Percentiles rank a stretch among this genome's conserved stretches.
Conservation (phyloP, 1,140 invertebrate genomes). For the Nylanderia fulva region DNA sequence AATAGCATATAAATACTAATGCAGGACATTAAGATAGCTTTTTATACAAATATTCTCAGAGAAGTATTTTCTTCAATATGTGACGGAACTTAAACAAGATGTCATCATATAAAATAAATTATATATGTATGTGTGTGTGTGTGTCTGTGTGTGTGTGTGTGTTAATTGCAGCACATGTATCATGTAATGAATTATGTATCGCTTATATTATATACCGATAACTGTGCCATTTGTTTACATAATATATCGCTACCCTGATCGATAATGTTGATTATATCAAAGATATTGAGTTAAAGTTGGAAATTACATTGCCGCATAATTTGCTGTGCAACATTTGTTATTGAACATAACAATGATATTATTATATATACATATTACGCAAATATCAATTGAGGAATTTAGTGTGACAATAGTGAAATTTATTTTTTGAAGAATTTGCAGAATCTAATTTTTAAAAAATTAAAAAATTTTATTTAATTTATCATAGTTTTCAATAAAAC, state of each 20-base stretch:
- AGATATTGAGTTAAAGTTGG: slow-evolving; percentile 37
- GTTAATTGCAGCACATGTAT: neutral
- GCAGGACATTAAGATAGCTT: neutral
- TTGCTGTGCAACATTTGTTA: slow-evolving; percentile 10
- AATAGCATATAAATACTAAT: neutral
- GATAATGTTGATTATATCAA: slow-evolving; percentile 41
- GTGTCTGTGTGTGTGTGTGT: neutral
- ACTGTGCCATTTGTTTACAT: slow-evolving; percentile 26
- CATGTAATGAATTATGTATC: neutral
- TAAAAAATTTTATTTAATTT: neutral
- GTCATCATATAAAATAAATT: neutral
- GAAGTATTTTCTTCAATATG: neutral
- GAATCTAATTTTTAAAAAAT: neutral
- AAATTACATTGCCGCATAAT: slow-evolving; percentile 29
- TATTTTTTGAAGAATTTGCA: neutral
- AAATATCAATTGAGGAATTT: slow-evolving; percentile 26
- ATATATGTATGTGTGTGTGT: too few relatives aligned
- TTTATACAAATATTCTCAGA: neutral
- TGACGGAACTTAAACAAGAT: neutral
- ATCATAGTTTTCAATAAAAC: neutral
- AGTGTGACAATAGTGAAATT: neutral
- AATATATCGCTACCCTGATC: slow-evolving; percentile 23
- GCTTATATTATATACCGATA: neutral
- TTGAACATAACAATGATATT: slow-evolving; percentile 26
- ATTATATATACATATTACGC: neutral